Evolutionary conservation across 2,888 invertebrate species (phyloP).

Genomic region (Trachelus troglodyta): DNA sequence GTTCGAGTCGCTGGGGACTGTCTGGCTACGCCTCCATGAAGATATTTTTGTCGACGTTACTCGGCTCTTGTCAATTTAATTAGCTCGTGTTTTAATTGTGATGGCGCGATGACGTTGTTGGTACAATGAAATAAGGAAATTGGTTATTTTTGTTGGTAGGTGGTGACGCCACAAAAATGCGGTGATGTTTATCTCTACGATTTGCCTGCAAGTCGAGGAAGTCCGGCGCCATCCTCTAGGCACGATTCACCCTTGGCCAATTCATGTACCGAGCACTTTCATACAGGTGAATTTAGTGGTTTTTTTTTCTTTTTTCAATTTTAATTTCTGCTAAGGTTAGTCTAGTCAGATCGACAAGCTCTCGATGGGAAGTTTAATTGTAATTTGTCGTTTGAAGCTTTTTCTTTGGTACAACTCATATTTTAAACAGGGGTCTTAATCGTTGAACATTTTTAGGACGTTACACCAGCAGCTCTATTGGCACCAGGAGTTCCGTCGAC

Average conservation of each 20-base stretch:
- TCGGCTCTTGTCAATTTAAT: not conserved
- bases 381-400: not conserved
- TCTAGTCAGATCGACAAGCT: not conserved
- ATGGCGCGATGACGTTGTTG: not conserved
- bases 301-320: not conserved
- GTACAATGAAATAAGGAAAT: not conserved
- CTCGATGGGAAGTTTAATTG: not conserved
- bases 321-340: not conserved
- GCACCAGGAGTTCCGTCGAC: constrained; percentile 53
- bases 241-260: constrained; percentile 58
- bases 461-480: constrained; percentile 37
- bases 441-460: constrained; percentile 42
- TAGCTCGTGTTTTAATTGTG: not conserved
- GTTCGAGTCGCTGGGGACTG: not conserved
- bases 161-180: constrained; percentile 77
- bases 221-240: constrained; percentile 58
- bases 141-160: constrained; percentile 65
- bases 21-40: not conserved
- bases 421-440: not conserved
- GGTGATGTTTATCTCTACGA: constrained; percentile 81
- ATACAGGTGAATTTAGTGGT: constrained; percentile 47
- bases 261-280: constrained; percentile 58
- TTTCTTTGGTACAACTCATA: not conserved
- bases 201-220: constrained; percentile 68
- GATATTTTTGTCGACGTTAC: not conserved